phyloP scores from a whole-genome alignment of 2,113 vertebrate genomes.

The Cyprinus carpio region DNA sequence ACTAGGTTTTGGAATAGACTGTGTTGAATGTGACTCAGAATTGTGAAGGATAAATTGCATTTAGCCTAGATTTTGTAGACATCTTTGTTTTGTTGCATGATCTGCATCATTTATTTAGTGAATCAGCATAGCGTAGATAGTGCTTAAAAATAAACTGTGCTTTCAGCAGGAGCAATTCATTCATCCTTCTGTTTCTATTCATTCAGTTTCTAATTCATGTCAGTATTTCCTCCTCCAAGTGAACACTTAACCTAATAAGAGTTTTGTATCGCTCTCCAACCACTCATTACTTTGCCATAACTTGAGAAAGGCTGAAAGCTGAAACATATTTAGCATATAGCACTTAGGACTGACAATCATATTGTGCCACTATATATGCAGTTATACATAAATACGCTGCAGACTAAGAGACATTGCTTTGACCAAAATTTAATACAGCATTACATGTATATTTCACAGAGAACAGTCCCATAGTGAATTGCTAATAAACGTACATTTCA shows the following conservation, averaged over 20 bases:
- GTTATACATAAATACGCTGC: neutral
- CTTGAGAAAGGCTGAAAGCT: neutral
- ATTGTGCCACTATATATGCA: neutral
- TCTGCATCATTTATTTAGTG: neutral
- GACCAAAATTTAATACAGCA: neutral
- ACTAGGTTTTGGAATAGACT: neutral
- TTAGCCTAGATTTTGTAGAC: neutral
- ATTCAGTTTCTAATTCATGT: neutral
- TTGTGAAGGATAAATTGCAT: neutral
- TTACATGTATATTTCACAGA: neutral
- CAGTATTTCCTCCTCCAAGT: neutral
- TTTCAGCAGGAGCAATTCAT: neutral
- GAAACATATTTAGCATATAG: neutral
- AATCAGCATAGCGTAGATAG: neutral
- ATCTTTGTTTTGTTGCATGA: neutral
- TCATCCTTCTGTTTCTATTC: neutral
- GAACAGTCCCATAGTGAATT: neutral
- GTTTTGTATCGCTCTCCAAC: neutral
- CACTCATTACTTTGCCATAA: neutral
- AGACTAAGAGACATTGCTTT: neutral
- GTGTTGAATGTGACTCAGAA: neutral
- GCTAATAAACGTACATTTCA: neutral
- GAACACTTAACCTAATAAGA: neutral
- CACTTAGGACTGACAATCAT: neutral
- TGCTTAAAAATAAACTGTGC: neutral